phyloP scores from a whole-genome alignment of 37 sponge, comb jelly and placozoan genomes.

The Aphrocallistes beatrix region DNA sequence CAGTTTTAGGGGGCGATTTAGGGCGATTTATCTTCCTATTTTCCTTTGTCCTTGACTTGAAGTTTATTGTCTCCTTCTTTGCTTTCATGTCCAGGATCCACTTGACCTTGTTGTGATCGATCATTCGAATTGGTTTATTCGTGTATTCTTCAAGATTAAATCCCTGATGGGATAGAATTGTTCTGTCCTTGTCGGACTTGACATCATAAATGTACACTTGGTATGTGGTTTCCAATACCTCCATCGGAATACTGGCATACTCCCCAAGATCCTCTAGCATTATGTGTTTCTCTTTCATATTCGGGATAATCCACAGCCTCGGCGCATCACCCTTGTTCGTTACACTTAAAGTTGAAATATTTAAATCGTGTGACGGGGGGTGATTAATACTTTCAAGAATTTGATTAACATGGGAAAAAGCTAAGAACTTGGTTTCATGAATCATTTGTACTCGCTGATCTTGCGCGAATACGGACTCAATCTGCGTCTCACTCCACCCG shows the following conservation, averaged over 20 bases:
- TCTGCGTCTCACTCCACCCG: neutral
- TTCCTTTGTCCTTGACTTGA: neutral
- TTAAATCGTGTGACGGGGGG: too few species aligned
- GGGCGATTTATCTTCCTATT: neutral
- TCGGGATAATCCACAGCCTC: neutral
- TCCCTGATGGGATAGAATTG: neutral
- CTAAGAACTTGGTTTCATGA: neutral
- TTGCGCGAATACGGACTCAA: neutral
- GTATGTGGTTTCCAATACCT: neutral
- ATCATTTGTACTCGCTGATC: neutral
- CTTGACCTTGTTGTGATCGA: neutral
- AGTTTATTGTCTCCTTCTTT: neutral
- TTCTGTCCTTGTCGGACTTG: neutral
- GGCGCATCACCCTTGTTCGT: too few species aligned
- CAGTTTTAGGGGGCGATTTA: neutral
- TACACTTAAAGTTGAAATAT: too few species aligned
- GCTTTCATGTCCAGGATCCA: slow-evolving; percentile 7
- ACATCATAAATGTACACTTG: slow-evolving; percentile 1
- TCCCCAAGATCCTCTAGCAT: neutral
- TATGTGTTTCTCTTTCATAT: neutral
- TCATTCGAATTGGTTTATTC: neutral
- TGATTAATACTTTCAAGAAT: neutral
- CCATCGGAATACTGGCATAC: neutral
- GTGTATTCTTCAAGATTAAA: neutral
- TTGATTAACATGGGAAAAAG: neutral